A percentile compares a stretch with the other conserved stretches of the same genome.
Conservation (phyloP, 2,797 vertebrate species). For the Mallotus villosus region DNA sequence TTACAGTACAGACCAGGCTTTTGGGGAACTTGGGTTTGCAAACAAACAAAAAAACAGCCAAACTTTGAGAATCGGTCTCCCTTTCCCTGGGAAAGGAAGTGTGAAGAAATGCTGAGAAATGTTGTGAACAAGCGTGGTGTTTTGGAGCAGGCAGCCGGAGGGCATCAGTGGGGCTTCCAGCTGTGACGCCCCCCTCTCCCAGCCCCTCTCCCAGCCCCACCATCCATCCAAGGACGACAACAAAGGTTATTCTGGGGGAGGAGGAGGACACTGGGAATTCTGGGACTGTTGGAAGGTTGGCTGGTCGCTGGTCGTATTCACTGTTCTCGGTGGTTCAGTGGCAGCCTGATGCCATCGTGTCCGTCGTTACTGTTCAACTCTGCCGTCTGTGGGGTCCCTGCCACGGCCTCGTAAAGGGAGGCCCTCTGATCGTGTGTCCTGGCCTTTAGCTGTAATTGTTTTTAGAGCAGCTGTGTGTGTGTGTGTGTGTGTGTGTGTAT, state of each 20-base stretch:
- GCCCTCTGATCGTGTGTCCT: constrained; percentile 55
- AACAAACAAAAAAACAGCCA: too few species aligned
- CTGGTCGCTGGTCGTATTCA: constrained; percentile 61
- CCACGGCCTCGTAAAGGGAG: constrained; percentile 59
- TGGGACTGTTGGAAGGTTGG: constrained; percentile 61
- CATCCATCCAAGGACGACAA: constrained; percentile 14
- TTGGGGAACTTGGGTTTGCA: too few species aligned
- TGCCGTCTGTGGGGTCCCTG: constrained; percentile 42
- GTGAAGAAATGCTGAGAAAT: too few species aligned
- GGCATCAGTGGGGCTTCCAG: too few species aligned
- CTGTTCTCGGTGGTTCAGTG: constrained; percentile 61
- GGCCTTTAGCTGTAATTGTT: constrained; percentile 63
- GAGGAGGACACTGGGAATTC: constrained; percentile 26
- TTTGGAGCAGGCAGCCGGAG: too few species aligned
- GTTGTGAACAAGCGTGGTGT: too few species aligned
- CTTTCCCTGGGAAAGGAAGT: too few species aligned
- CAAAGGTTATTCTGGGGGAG: constrained; percentile 17
- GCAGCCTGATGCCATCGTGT: constrained; percentile 57
- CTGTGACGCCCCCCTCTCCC: too few species aligned
- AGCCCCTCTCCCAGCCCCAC: neutral
- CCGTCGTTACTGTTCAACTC: constrained; percentile 53
- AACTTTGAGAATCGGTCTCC: too few species aligned
- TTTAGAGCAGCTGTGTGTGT: constrained; percentile 26
- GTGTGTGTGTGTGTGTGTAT: neutral
- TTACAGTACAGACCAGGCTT: too few species aligned